Evolutionary conservation across 2,888 invertebrate genomes (phyloP).

Genomic region (Folsomia manolachei): DNA sequence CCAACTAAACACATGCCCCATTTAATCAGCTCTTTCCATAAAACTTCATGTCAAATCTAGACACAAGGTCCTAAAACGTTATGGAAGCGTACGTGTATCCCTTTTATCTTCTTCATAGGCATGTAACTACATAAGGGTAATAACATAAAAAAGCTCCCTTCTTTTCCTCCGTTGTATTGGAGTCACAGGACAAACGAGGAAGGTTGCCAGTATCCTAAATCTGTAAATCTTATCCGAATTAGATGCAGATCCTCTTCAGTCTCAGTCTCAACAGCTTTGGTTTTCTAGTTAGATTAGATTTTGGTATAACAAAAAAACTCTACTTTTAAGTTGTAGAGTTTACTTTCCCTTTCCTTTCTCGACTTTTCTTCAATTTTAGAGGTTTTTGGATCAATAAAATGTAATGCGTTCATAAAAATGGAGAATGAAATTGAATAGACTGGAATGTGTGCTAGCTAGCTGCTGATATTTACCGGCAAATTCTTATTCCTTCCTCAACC

Average conservation of each 20-base stretch:
- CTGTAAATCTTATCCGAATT: background rate
- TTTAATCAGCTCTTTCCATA: background rate
- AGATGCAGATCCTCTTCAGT: background rate
- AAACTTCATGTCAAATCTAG: background rate
- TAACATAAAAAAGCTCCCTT: background rate
- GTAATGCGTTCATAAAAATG: conserved; percentile 32
- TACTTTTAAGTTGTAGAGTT: background rate
- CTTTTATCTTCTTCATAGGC: too few relatives aligned
- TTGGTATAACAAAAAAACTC: background rate
- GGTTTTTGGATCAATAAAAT: conserved; percentile 22
- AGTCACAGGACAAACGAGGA: background rate
- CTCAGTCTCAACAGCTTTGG: background rate
- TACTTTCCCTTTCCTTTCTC: background rate
- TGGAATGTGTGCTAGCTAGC: background rate
- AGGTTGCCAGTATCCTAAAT: background rate
- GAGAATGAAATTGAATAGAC: conserved; percentile 16
- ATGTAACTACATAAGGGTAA: background rate
- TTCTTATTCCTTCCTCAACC: background rate
- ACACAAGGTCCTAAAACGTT: background rate
- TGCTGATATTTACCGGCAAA: background rate
- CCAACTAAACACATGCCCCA: background rate
- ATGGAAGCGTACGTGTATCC: background rate
- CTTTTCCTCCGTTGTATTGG: background rate
- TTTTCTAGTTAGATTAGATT: background rate
- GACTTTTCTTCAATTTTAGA: conserved; percentile 1